Evolutionary conservation across 1,140 invertebrate species (phyloP).

Genomic region (Pristionchus pacificus): DNA sequence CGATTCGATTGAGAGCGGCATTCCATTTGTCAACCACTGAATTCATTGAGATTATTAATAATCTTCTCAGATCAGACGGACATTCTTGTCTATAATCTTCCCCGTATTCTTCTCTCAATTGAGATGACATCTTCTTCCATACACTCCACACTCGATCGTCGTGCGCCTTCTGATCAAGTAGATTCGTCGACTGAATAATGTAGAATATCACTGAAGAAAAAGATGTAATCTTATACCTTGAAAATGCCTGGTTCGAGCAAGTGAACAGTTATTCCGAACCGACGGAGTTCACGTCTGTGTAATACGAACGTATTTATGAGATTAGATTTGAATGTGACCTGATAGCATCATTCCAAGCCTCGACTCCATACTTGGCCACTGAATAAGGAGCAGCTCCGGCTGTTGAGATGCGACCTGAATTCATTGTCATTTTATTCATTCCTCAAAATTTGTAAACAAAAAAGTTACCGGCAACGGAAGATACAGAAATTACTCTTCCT

Average conservation of each 20-base stretch:
- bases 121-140: constrained; percentile 38
- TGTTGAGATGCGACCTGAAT: constrained; percentile 22
- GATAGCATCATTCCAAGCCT: constrained; percentile 49
- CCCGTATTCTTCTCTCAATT: constrained; percentile 43
- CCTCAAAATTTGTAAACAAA: no score
- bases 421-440: no score
- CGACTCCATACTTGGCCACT: constrained; percentile 44
- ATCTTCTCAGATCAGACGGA: constrained; percentile 7
- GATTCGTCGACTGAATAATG: constrained; percentile 23
- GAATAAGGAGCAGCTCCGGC: constrained; percentile 39
- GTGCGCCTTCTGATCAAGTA: constrained; percentile 42
- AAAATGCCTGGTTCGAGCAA: constrained; percentile 44
- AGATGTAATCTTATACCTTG: background rate
- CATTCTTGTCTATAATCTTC: constrained; percentile 46
- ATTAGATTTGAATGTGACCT: no score
- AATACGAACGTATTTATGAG: no score
- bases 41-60: constrained; percentile 13
- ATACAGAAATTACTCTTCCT: constrained; percentile 45
- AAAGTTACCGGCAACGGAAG: constrained; percentile 48
- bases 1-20: constrained; percentile 22
- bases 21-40: constrained; percentile 47
- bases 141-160: constrained; percentile 41
- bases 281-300: constrained; percentile 40
- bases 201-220: background rate
- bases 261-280: constrained; percentile 41